Conservation (phyloP, 2,113 vertebrate species). For the Istiophorus platypterus region DNA sequence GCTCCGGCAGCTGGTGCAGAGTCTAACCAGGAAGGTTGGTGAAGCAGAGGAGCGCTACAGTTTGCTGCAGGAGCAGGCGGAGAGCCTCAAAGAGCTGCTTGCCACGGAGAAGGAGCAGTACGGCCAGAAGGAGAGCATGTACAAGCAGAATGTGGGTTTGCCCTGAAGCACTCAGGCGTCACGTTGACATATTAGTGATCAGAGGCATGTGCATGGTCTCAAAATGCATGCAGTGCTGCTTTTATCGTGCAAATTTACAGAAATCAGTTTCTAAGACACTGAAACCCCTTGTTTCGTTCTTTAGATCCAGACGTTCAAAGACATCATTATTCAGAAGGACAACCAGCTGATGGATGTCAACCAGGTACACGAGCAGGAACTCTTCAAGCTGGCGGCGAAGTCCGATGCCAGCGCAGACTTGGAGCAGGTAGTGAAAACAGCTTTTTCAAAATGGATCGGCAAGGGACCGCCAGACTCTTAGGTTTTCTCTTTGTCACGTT, state of each 20-base stretch:
- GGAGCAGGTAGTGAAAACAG: constrained; percentile 85
- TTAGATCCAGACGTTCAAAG: constrained; percentile 88
- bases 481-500: too few species aligned
- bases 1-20: constrained; percentile 87
- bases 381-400: constrained; percentile 90
- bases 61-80: constrained; percentile 87
- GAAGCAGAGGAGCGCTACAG: constrained; percentile 90
- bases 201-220: neutral
- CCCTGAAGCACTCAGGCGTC: neutral
- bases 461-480: too few species aligned
- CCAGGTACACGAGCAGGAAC: constrained; percentile 90
- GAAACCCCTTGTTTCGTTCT: constrained; percentile 34
- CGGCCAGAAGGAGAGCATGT: constrained; percentile 88
- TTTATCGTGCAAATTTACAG: neutral
- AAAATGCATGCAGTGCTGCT: too few species aligned
- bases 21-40: constrained; percentile 90
- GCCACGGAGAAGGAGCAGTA: constrained; percentile 85
- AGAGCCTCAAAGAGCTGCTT: constrained; percentile 85
- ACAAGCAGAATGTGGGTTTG: constrained; percentile 87
- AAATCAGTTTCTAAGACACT: too few species aligned
- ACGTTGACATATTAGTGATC: neutral
- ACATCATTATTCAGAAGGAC: constrained; percentile 90
- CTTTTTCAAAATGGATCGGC: too few species aligned
- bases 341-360: constrained; percentile 83
- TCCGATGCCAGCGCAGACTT: constrained; percentile 91